phyloP scores from a whole-genome alignment of 2,113 vertebrate species.

The Macaca nemestrina region DNA sequence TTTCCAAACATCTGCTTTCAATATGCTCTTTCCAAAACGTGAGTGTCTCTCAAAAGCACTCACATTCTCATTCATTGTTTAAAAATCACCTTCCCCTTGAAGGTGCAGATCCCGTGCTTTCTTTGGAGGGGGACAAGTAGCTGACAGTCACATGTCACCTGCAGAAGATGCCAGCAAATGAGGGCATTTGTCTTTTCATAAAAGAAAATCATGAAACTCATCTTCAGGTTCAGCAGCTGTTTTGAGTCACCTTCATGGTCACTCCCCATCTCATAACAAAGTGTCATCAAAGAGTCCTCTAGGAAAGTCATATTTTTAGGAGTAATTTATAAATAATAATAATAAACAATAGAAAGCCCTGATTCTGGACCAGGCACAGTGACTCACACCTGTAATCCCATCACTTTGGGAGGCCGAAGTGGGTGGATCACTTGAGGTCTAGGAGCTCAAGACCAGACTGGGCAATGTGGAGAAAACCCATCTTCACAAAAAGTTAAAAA shows the following conservation, averaged over 20 bases:
- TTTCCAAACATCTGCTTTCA: slow-evolving; percentile 38
- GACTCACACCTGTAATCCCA: too few relatives aligned
- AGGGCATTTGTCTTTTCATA: not conserved
- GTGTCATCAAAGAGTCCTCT: not conserved
- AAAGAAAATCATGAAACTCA: not conserved
- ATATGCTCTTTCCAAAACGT: not conserved
- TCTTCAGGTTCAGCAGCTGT: not conserved
- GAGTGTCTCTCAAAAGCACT: not conserved
- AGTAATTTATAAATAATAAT: not conserved
- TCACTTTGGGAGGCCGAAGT: too few relatives aligned
- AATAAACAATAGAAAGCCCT: not conserved
- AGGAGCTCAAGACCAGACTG: too few relatives aligned
- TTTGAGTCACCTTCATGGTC: not conserved
- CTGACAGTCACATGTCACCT: not conserved
- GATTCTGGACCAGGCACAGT: not conserved
- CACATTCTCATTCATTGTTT: not conserved
- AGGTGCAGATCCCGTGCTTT: not conserved
- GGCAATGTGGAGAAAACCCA: too few relatives aligned
- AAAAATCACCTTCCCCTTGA: slow-evolving; percentile 5
- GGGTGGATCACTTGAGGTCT: too few relatives aligned
- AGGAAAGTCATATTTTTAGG: not conserved
- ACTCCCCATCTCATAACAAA: not conserved
- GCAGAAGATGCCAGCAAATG: not conserved
- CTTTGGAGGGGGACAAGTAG: not conserved
- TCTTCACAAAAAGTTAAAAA: too few relatives aligned